Evolutionary conservation across 2,113 vertebrate species (phyloP).

Genomic region (Camelus bactrianus): DNA sequence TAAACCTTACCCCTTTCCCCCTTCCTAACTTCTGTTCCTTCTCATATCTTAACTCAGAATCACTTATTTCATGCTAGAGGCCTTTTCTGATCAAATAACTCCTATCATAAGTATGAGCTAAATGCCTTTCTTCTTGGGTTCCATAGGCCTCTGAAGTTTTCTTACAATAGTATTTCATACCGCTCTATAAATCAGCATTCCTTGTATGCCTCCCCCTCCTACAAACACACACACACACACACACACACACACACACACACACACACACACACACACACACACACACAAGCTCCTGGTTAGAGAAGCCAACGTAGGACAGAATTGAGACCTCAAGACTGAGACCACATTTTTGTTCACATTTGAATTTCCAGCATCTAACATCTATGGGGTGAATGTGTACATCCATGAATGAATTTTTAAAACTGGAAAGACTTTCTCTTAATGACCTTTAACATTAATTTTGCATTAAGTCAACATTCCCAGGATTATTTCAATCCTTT

Average conservation of each 20-base stretch:
- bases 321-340: neutral
- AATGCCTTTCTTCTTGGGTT: neutral
- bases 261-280: neutral
- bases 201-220: neutral
- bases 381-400: neutral
- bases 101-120: neutral
- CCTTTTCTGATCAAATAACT: neutral
- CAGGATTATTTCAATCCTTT: neutral
- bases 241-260: neutral
- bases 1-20: accelerated
- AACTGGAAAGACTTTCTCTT: neutral
- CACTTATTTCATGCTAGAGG: neutral
- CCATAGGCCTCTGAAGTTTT: neutral
- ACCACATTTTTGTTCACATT: neutral
- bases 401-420: neutral
- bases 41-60: neutral
- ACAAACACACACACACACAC: neutral
- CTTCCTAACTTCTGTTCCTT: neutral
- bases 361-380: neutral
- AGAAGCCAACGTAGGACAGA: neutral
- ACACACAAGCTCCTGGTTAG: neutral
- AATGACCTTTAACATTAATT: conserved; percentile 16
- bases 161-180: neutral
- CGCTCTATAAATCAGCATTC: neutral
- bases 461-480: conserved; percentile 36